phyloP scores from a whole-genome alignment of 2,888 invertebrate species.

The Diachrysia chrysitis region DNA sequence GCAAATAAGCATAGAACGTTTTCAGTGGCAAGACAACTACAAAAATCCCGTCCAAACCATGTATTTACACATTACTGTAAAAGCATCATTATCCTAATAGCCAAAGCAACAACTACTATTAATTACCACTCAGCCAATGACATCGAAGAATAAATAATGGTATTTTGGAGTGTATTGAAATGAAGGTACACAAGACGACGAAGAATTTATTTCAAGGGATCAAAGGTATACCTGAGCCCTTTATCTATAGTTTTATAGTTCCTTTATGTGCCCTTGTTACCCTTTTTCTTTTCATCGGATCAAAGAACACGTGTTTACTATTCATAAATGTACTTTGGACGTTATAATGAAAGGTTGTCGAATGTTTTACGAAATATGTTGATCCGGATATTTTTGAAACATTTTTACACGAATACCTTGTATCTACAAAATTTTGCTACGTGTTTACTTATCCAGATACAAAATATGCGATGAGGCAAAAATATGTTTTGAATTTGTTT shows the following conservation, averaged over 20 bases:
- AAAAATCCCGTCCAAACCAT: slow-evolving; percentile 8
- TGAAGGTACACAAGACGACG: slow-evolving; percentile 7
- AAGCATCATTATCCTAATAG: background rate
- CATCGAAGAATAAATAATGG: background rate
- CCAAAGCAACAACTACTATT: background rate
- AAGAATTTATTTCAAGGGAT: slow-evolving; percentile 22
- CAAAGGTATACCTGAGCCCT: slow-evolving; percentile 24
- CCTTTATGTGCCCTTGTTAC: slow-evolving; percentile 18
- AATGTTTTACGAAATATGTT: background rate
- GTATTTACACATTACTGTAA: background rate
- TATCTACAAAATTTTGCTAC: background rate
- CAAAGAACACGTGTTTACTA: slow-evolving; percentile 25
- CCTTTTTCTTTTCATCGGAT: slow-evolving; percentile 17
- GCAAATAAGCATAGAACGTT: too few relatives aligned
- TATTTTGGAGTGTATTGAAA: background rate
- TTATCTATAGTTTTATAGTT: slow-evolving; percentile 23
- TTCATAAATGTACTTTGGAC: slow-evolving; percentile 16
- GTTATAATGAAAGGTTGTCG: slow-evolving; percentile 10
- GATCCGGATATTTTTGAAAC: background rate
- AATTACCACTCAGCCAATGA: background rate
- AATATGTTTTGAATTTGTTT: background rate
- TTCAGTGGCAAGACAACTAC: slow-evolving; percentile 7
- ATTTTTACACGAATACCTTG: background rate
- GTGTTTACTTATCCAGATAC: background rate
- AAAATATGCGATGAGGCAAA: background rate